These are phyloP conservation scores for Platichthys flesus DNA, from an alignment of 2,113 vertebrate species.

Conservation along the genomic window DNA sequence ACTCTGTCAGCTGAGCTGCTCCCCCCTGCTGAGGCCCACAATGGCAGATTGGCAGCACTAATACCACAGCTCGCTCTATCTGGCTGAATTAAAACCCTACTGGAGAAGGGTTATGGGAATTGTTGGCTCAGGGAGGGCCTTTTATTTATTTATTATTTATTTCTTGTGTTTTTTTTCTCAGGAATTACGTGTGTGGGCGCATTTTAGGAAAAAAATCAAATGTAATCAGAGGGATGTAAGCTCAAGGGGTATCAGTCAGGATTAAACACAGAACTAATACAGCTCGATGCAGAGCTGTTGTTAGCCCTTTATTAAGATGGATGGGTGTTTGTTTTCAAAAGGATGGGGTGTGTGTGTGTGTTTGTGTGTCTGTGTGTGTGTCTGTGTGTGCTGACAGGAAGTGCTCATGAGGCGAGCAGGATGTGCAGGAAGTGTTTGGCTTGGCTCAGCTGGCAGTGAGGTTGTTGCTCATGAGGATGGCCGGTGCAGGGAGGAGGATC, in stretches of 20 bases:
- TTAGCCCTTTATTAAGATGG: constrained; percentile 68
- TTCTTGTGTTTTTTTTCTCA: constrained; percentile 30
- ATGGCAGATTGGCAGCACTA: constrained; percentile 76
- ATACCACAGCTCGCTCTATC: constrained; percentile 69
- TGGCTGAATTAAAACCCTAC: constrained; percentile 70
- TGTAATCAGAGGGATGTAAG: constrained; percentile 46
- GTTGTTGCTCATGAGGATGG: constrained; percentile 32
- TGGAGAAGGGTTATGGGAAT: constrained; percentile 65
- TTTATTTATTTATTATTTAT: constrained; percentile 20
- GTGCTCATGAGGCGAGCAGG: constrained; percentile 66
- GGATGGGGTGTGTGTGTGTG: constrained; percentile 17
- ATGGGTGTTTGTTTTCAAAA: constrained; percentile 69
- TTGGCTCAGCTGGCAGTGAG: constrained; percentile 51
- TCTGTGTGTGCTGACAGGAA: constrained; percentile 60
- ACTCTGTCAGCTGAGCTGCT: constrained; percentile 59
- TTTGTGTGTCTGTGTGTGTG: constrained; percentile 3
- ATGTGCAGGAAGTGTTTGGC: constrained; percentile 73
- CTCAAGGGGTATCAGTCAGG: constrained; percentile 53
- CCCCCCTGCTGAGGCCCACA: constrained; percentile 63
- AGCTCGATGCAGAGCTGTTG: constrained; percentile 52
- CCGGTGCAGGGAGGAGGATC: too few species aligned
- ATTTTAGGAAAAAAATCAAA: constrained; percentile 50
- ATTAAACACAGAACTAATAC: constrained; percentile 70
- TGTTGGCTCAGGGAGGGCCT: constrained; percentile 35
- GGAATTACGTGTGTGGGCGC: constrained; percentile 55